Base-by-base conservation (phyloP, 2,113 vertebrate genomes). In the Clinocottus analis region DNA sequence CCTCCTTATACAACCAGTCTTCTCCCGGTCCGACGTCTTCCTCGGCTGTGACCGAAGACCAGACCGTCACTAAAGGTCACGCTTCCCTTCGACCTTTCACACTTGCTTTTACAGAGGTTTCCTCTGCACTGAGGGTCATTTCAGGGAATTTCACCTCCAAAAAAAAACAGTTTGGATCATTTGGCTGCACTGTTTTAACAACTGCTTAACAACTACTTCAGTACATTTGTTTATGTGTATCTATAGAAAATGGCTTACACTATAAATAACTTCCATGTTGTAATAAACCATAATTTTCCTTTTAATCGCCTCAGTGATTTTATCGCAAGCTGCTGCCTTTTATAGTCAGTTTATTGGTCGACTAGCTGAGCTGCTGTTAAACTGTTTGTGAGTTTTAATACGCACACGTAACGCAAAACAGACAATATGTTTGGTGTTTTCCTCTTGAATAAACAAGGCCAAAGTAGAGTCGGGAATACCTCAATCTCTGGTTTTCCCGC, bases 61-160 rank as follows among this genome's bases (percentile, higher is more conserved):
- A 93, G 60, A 92, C 96, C 23, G 95, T 96, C 23, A 97, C 96
- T 0, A 95, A 96, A 93, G 97, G 98, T 97, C n/a, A 81, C 81
- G 66, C 75, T 43, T 31, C n/a, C n/a, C n/a, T n/a, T n/a, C n/a
- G n/a, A n/a, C n/a, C n/a, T n/a, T n/a, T n/a, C n/a, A n/a, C n/a
- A n/a, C n/a, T n/a, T n/a, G n/a, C n/a, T n/a, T n/a, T n/a, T n/a
- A n/a, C n/a, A n/a, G n/a, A n/a, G n/a, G n/a, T n/a, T n/a, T n/a
- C n/a, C n/a, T n/a, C n/a, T n/a, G n/a, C n/a, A n/a, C n/a, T n/a
- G n/a, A n/a, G n/a, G n/a, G n/a, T n/a, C n/a, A n/a, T n/a, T n/a
- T n/a, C n/a, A n/a, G 29, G 29, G 29, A 31, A 4, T 31, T 31
- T 31, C 4, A 31, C 29, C 29, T 31, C 29, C 29, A 31, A 31